A percentile compares a stretch with the other conserved stretches of the same genome.
These are phyloP conservation scores for Ectemnius continuus DNA, from an alignment of 2,888 invertebrate genomes.

Conservation along the genomic window DNA sequence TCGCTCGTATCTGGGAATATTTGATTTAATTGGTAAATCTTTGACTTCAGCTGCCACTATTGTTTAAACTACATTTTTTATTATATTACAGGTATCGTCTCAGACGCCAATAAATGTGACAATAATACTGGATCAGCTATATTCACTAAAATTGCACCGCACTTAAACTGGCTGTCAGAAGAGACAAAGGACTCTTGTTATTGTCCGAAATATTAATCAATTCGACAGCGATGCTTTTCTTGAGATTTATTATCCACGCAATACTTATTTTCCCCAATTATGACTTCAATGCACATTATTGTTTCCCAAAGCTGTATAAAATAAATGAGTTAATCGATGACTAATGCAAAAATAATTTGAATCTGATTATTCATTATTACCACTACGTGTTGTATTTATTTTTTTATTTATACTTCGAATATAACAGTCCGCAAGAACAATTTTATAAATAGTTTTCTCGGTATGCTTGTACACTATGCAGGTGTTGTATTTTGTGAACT, in stretches of 20 bases:
- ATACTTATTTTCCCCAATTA: not conserved
- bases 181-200: constrained; percentile 81
- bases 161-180: constrained; percentile 81
- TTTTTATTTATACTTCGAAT: too few relatives aligned
- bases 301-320: not conserved
- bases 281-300: not conserved
- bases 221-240: constrained; percentile 2
- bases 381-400: too few relatives aligned
- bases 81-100: constrained; percentile 77
- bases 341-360: not conserved
- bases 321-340: constrained; percentile 47
- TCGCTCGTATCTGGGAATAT: constrained; percentile 78
- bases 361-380: too few relatives aligned
- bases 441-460: not conserved
- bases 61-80: not conserved
- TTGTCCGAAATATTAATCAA: constrained; percentile 73
- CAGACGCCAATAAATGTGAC: constrained; percentile 79
- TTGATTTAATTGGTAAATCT: constrained; percentile 79
- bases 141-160: constrained; percentile 79
- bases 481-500: constrained; percentile 55
- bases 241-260: not conserved
- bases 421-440: not conserved
- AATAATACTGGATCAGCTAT: constrained; percentile 76
- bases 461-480: constrained; percentile 20
- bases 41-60: not conserved